These are phyloP conservation scores for Poeciliopsis paucimaculata DNA, from an alignment of 2,797 vertebrate genomes.

Conservation along the genomic window DNA sequence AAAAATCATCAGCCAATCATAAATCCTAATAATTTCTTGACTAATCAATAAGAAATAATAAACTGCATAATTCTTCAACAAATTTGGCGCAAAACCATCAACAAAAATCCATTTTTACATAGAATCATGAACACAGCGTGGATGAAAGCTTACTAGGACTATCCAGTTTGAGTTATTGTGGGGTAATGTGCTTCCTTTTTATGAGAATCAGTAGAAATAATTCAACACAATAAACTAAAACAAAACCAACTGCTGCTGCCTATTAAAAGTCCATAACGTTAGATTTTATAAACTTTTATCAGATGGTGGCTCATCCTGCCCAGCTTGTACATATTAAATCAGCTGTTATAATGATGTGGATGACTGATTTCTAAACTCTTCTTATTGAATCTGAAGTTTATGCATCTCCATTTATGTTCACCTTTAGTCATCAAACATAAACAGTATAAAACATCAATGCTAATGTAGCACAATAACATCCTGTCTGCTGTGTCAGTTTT, in stretches of 20 bases:
- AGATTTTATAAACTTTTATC: slow-evolving; percentile 61
- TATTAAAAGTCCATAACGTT: slow-evolving; percentile 84
- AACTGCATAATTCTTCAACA: slow-evolving; percentile 67
- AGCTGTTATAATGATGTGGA: slow-evolving; percentile 59
- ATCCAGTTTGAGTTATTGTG: slow-evolving; percentile 58
- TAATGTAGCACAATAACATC: slow-evolving; percentile 85
- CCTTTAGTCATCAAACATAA: slow-evolving; percentile 48
- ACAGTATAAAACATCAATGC: slow-evolving; percentile 70
- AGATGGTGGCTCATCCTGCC: slow-evolving; percentile 54
- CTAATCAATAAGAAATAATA: slow-evolving; percentile 53
- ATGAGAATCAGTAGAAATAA: slow-evolving; percentile 46
- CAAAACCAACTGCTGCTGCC: slow-evolving; percentile 61
- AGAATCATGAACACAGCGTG: slow-evolving; percentile 13
- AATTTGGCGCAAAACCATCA: slow-evolving; percentile 63
- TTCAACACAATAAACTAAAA: slow-evolving; percentile 36
- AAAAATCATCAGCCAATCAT: slow-evolving; percentile 62
- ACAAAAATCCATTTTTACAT: slow-evolving; percentile 30
- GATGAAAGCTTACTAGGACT: slow-evolving; percentile 10
- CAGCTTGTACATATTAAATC: slow-evolving; percentile 68
- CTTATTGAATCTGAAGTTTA: slow-evolving; percentile 43
- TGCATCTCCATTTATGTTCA: slow-evolving; percentile 37
- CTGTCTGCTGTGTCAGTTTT: slow-evolving; percentile 42
- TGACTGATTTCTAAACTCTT: slow-evolving; percentile 63
- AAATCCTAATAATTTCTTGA: slow-evolving; percentile 10
- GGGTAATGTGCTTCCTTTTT: slow-evolving; percentile 45